These are phyloP conservation scores for Chlorodrepanis virens DNA, from an alignment of 2,113 vertebrate genomes.

Conservation along the genomic window DNA sequence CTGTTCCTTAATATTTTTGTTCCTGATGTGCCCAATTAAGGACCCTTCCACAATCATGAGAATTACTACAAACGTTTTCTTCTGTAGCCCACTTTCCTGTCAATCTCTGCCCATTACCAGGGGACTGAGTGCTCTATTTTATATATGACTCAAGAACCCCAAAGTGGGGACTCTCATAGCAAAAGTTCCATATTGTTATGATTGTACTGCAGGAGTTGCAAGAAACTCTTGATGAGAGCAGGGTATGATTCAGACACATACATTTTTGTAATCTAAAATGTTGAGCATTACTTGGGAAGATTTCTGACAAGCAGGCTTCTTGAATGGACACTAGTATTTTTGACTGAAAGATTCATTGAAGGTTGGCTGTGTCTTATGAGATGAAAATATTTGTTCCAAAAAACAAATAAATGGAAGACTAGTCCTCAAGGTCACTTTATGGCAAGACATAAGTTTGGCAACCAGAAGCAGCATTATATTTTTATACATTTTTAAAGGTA, in stretches of 20 bases:
- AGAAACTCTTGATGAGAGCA: background rate
- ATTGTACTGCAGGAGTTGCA: background rate
- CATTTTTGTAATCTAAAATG: background rate
- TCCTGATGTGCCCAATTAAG: background rate
- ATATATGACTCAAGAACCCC: background rate
- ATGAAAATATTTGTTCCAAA: background rate
- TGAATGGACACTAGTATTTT: background rate
- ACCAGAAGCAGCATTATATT: background rate
- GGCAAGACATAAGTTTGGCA: background rate
- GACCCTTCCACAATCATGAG: background rate
- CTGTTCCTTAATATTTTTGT: background rate
- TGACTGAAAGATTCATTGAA: background rate
- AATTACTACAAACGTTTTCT: background rate
- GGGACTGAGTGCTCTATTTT: background rate
- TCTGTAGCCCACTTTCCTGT: background rate
- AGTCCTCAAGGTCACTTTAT: background rate
- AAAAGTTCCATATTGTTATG: background rate
- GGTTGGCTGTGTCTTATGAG: background rate
- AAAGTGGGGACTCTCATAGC: background rate
- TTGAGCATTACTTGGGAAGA: background rate
- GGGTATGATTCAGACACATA: background rate
- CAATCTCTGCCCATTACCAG: background rate
- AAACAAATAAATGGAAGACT: background rate
- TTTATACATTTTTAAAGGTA: background rate
- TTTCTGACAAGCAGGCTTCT: background rate